These are phyloP conservation scores for Polydrusus pterygomalis DNA, from an alignment of 2,888 invertebrate species.

Conservation along the genomic window DNA sequence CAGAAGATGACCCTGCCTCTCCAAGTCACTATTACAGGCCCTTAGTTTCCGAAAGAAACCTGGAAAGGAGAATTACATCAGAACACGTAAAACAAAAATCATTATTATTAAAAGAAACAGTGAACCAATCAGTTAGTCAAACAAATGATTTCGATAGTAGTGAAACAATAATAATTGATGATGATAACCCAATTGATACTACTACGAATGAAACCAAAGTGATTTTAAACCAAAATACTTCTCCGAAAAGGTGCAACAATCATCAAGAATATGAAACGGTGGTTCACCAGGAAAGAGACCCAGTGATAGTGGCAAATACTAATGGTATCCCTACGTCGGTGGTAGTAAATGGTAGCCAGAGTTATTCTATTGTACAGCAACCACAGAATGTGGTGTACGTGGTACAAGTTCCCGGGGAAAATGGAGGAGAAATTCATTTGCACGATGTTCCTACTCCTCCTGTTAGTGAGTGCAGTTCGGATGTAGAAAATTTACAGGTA, in stretches of 20 bases:
- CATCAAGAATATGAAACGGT: background rate
- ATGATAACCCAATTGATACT: background rate
- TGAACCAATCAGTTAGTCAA: background rate
- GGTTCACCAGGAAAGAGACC: constrained; percentile 40
- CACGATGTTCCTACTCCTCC: constrained; percentile 73
- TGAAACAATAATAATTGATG: constrained; percentile 2
- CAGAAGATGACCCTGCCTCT: constrained; percentile 67
- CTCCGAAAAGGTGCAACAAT: background rate
- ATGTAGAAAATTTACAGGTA: constrained; percentile 77
- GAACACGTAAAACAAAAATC: background rate
- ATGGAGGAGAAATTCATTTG: constrained; percentile 26
- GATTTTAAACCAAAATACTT: background rate
- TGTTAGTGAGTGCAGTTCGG: constrained; percentile 83
- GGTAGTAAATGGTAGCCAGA: constrained; percentile 39
- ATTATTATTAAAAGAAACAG: background rate
- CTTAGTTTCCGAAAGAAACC: constrained; percentile 10
- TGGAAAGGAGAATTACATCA: background rate
- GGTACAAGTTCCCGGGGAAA: constrained; percentile 69
- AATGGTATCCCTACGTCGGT: constrained; percentile 34
- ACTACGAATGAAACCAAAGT: background rate
- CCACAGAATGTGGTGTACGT: constrained; percentile 61
- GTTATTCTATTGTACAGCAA: constrained; percentile 39
- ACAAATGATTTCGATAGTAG: background rate
- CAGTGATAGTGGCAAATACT: constrained; percentile 48
- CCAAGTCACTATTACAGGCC: constrained; percentile 63